phyloP scores from a whole-genome alignment of 2,797 vertebrate species.

The Lithobates sylvaticus region DNA sequence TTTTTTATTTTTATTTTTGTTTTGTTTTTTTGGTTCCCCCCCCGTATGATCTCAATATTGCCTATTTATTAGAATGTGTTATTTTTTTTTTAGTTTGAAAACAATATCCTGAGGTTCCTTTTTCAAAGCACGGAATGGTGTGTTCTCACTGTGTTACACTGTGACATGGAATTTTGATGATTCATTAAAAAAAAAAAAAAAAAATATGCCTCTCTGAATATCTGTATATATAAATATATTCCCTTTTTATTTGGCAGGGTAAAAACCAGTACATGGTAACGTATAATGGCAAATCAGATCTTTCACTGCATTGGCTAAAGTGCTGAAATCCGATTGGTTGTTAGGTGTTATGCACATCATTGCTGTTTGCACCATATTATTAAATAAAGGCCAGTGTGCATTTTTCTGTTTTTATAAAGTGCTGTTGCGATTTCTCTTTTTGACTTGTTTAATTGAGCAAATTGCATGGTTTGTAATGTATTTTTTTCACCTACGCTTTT shows the following conservation, averaged over 20 bases:
- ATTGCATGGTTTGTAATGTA: too few species aligned
- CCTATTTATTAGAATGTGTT: conserved; percentile 46
- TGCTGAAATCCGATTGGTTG: background rate
- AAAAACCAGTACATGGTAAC: background rate
- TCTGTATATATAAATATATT: background rate
- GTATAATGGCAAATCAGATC: background rate
- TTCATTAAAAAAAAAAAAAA: background rate
- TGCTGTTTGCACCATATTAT: background rate
- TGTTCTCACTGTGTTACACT: background rate
- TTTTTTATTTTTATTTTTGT: background rate
- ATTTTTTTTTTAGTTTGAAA: conserved; percentile 3
- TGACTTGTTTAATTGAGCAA: too few species aligned
- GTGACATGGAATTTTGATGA: background rate
- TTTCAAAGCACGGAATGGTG: conserved; percentile 15
- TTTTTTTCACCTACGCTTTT: too few species aligned
- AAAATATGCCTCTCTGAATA: background rate
- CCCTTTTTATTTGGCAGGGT: background rate
- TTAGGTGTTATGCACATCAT: background rate
- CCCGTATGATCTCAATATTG: background rate
- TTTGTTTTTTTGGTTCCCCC: too few species aligned
- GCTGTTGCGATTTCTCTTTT: too few species aligned
- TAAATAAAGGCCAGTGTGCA: too few species aligned
- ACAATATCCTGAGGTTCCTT: background rate
- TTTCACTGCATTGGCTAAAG: background rate
- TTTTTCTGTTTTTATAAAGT: background rate